A percentile compares a stretch with the other conserved stretches of the same genome.
Conservation (phyloP, 1,140 invertebrate genomes). For the Holotrichia oblita region DNA sequence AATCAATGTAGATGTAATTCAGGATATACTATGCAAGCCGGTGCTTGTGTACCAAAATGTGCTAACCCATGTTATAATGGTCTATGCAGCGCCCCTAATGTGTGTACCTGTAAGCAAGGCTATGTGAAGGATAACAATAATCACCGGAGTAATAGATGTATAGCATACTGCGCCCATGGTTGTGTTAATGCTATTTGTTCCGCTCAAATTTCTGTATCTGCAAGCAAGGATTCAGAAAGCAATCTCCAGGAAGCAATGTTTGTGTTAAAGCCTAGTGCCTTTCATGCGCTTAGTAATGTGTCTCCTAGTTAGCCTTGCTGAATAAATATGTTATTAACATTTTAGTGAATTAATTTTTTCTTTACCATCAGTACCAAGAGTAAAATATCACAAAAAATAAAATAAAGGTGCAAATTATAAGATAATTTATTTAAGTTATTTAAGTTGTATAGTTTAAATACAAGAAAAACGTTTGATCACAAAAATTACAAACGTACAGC, state of each 20-base stretch:
- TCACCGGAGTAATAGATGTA: constrained; percentile 57
- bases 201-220: constrained; percentile 69
- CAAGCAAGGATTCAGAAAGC: constrained; percentile 70
- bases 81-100: not conserved
- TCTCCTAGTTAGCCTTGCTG: too few relatives aligned
- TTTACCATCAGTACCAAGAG: too few relatives aligned
- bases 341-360: too few relatives aligned
- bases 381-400: too few relatives aligned
- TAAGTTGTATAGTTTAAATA: too few relatives aligned
- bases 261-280: constrained; percentile 61
- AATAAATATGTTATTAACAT: too few relatives aligned
- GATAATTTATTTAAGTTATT: too few relatives aligned
- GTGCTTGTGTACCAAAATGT: constrained; percentile 58
- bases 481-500: too few relatives aligned
- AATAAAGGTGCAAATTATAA: too few relatives aligned
- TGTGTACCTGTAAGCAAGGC: constrained; percentile 65
- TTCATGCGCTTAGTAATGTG: not conserved
- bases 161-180: constrained; percentile 63
- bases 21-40: constrained; percentile 64
- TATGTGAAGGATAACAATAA: constrained; percentile 64
- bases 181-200: constrained; percentile 68
- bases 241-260: constrained; percentile 70
- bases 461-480: too few relatives aligned
- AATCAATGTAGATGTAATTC: constrained; percentile 62
- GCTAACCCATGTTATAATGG: constrained; percentile 64